These are phyloP conservation scores for Chymomyza procnemis DNA, from an alignment of 2,888 invertebrate species.

Conservation along the genomic window DNA sequence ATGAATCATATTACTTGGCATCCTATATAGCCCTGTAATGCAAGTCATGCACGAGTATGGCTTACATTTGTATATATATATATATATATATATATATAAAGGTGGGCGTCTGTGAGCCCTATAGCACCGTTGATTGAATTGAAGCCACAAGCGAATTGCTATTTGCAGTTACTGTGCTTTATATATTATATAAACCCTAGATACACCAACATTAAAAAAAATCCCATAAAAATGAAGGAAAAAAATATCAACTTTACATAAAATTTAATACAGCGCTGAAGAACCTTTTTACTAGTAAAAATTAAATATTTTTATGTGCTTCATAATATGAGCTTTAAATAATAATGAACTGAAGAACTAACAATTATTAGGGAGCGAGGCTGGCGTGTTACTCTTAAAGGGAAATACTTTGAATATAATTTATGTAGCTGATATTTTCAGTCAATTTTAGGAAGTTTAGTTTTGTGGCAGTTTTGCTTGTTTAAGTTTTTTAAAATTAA, in stretches of 20 bases:
- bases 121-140: conserved; percentile 53
- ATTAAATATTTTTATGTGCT: too few relatives aligned
- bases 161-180: conserved; percentile 54
- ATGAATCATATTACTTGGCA: background rate
- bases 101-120: background rate
- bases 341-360: too few relatives aligned
- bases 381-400: too few relatives aligned
- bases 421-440: too few relatives aligned
- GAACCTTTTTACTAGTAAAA: background rate
- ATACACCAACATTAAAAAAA: background rate
- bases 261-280: background rate
- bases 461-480: too few relatives aligned
- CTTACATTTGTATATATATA: background rate
- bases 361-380: too few relatives aligned
- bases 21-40: background rate
- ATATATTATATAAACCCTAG: background rate
- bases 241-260: background rate
- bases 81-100: background rate
- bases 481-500: too few relatives aligned
- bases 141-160: conserved; percentile 61
- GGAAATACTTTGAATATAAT: too few relatives aligned
- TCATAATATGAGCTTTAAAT: too few relatives aligned
- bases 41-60: background rate
- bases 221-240: background rate
- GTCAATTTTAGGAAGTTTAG: too few relatives aligned